These are phyloP conservation scores for Phalacrocorax brasilianus DNA, from an alignment of 2,113 vertebrate genomes.

Conservation along the genomic window DNA sequence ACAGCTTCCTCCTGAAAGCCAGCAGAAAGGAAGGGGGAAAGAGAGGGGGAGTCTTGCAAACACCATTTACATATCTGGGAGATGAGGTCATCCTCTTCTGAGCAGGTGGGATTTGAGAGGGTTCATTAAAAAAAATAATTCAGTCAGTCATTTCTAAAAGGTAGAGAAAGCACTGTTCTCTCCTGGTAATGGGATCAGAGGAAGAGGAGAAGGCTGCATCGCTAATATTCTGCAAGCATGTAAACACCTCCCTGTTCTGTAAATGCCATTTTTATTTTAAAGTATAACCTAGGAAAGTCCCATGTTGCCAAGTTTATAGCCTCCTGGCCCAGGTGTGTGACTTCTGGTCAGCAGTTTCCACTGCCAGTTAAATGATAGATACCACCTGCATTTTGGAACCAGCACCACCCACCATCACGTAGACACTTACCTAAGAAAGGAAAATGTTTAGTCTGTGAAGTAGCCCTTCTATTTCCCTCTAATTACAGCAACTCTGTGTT, in stretches of 20 bases:
- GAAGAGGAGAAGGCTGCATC: neutral
- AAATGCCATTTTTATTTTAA: neutral
- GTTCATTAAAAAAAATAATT: neutral
- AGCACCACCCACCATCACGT: neutral
- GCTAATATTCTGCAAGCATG: neutral
- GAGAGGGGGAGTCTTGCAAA: neutral
- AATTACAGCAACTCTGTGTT: neutral
- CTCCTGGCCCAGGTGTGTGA: neutral
- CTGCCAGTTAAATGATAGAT: neutral
- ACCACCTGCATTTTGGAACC: neutral
- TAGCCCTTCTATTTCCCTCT: neutral
- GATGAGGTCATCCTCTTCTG: conserved; percentile 15
- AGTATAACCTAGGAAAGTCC: neutral
- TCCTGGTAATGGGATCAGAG: neutral
- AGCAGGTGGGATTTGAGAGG: neutral
- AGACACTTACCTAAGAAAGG: neutral
- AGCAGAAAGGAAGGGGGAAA: neutral
- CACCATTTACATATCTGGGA: neutral
- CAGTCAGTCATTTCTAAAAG: neutral
- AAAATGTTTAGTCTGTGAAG: neutral
- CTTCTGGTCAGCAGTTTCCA: neutral
- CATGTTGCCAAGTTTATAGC: neutral
- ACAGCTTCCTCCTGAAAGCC: neutral
- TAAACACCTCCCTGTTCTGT: neutral
- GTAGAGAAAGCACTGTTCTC: neutral